Conservation (phyloP, 2,888 invertebrate species). For the Folsomia candida region DNA sequence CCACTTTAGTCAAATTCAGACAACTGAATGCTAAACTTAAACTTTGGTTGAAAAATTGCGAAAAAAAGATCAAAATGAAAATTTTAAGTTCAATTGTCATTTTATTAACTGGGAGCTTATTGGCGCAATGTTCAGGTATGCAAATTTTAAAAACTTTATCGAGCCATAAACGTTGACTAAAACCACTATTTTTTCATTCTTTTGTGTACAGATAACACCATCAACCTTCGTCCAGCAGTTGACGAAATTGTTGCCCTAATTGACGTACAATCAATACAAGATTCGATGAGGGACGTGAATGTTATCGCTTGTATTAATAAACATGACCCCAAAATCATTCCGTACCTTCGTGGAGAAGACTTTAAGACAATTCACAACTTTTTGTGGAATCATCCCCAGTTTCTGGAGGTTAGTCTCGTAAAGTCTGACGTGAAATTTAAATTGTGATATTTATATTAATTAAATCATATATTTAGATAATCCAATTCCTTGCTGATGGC, state of each 20-base stretch:
- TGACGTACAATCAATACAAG: neutral
- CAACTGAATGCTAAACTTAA: no score
- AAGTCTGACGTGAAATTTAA: no score
- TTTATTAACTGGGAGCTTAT: no score
- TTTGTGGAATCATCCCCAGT: slow-evolving; percentile 11
- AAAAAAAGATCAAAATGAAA: no score
- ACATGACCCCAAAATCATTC: neutral
- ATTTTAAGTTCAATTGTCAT: no score
- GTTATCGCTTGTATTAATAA: neutral
- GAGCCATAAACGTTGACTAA: no score
- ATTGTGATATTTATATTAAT: neutral
- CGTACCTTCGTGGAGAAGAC: neutral
- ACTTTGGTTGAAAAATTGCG: no score
- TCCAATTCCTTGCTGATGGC: neutral
- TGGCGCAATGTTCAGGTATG: no score
- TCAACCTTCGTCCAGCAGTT: neutral
- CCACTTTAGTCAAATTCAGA: no score
- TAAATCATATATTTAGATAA: neutral
- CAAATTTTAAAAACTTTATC: no score
- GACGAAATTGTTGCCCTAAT: neutral
- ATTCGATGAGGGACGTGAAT: neutral
- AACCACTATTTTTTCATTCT: no score
- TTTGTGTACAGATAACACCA: neutral
- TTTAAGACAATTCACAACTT: slow-evolving; percentile 6
- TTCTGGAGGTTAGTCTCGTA: slow-evolving; percentile 1